Evolutionary conservation across 2,797 vertebrate species (phyloP).

Genomic region (Knipowitschia caucasica): DNA sequence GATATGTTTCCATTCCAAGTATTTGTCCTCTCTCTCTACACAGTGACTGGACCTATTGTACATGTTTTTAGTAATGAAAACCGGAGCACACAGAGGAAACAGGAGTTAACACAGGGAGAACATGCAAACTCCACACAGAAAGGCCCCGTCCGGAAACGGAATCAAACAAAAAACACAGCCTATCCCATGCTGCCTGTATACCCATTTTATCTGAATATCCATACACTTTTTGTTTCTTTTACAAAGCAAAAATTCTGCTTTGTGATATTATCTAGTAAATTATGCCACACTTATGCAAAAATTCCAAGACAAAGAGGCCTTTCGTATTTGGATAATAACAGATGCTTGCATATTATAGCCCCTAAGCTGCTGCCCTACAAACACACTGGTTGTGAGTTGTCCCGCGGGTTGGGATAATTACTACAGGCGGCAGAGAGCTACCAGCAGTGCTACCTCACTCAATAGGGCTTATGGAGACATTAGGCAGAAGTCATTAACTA

Average conservation of each 20-base stretch:
- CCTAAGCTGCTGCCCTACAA: conserved; percentile 22
- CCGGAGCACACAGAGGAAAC: too few species aligned
- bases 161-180: background rate
- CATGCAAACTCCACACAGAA: too few species aligned
- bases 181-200: background rate
- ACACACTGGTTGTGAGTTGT: conserved; percentile 16
- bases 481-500: conserved; percentile 66
- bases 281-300: background rate
- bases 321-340: conserved; percentile 34
- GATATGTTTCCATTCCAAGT: too few species aligned
- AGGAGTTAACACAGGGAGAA: too few species aligned
- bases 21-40: too few species aligned
- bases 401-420: conserved; percentile 47
- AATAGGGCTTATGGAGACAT: conserved; percentile 63
- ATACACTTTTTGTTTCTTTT: background rate
- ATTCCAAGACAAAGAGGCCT: conserved; percentile 7
- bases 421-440: conserved; percentile 42
- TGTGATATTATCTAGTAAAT: conserved; percentile 19
- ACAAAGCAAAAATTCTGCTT: conserved; percentile 6
- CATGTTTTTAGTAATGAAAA: too few species aligned
- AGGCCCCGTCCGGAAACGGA: too few species aligned
- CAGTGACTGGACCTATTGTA: too few species aligned
- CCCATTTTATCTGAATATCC: background rate
- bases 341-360: conserved; percentile 21
- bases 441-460: conserved; percentile 60